Conservation (phyloP, 2,113 vertebrate species). For the Trogon melanurus region DNA sequence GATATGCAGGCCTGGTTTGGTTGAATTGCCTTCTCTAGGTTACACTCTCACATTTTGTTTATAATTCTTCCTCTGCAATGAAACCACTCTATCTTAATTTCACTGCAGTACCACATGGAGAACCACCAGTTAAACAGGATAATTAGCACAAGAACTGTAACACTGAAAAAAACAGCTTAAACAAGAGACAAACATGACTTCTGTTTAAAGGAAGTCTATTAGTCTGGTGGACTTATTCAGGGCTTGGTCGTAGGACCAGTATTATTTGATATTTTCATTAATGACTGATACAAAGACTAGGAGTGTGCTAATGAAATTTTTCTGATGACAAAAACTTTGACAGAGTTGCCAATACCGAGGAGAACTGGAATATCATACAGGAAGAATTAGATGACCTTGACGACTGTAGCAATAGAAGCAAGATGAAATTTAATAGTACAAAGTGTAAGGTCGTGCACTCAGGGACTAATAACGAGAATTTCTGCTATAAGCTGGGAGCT, state of each 20-base stretch:
- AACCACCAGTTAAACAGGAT: neutral
- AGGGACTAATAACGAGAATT: constrained; percentile 57
- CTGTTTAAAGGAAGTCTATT: neutral
- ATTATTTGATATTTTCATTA: constrained; percentile 1
- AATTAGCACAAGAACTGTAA: neutral
- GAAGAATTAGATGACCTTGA: constrained; percentile 62
- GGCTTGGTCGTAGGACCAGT: neutral
- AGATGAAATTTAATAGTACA: constrained; percentile 66
- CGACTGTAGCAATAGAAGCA: constrained; percentile 48
- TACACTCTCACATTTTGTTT: neutral
- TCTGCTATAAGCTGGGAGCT: constrained; percentile 61
- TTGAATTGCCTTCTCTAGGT: neutral
- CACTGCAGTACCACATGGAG: neutral
- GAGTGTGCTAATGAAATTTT: constrained; percentile 25
- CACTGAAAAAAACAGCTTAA: neutral
- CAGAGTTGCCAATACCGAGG: neutral
- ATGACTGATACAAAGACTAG: neutral
- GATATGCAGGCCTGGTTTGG: neutral
- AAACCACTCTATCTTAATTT: neutral
- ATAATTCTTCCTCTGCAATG: neutral
- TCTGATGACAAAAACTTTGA: constrained; percentile 37
- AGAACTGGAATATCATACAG: constrained; percentile 42
- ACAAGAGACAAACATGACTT: neutral
- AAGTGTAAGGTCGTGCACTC: constrained; percentile 64
- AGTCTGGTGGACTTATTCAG: neutral